These are phyloP conservation scores for Monochamus saltuarius DNA, from an alignment of 1,140 invertebrate genomes.

Conservation along the genomic window DNA sequence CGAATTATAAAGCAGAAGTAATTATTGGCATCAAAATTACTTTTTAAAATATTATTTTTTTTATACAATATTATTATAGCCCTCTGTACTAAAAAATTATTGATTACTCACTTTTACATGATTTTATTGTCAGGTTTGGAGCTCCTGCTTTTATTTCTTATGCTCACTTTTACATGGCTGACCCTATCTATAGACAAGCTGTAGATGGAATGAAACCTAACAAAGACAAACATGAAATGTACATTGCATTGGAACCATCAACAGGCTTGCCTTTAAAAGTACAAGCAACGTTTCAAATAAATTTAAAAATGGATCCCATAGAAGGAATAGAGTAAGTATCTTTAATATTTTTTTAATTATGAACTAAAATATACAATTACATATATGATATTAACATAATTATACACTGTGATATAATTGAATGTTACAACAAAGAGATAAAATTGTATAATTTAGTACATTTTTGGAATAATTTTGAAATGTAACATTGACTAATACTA, in stretches of 20 bases:
- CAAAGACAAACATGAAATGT: conserved; percentile 67
- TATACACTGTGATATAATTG: no score
- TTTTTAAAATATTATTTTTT: no score
- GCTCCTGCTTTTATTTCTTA: conserved; percentile 80
- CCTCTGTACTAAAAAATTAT: no score
- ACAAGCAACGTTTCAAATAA: conserved; percentile 71
- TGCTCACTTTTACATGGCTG: conserved; percentile 84
- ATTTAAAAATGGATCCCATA: conserved; percentile 64
- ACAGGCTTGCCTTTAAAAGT: conserved; percentile 70
- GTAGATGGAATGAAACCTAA: conserved; percentile 73
- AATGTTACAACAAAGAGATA: no score
- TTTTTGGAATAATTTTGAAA: no score
- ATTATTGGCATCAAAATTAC: no score
- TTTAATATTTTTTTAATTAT: not conserved
- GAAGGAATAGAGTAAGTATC: conserved; percentile 58
- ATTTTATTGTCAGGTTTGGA: conserved; percentile 56
- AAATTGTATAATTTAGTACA: no score
- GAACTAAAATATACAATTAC: not conserved
- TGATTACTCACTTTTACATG: not conserved
- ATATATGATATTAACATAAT: no score
- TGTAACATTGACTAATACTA: no score
- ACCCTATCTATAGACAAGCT: conserved; percentile 62
- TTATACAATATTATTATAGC: no score
- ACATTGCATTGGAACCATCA: conserved; percentile 70
- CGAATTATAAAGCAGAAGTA: no score